Percentiles rank a stretch among this genome's conserved stretches.
Conservation (phyloP, 1,140 invertebrate genomes). For the Trachymyrmex septentrionalis region DNA sequence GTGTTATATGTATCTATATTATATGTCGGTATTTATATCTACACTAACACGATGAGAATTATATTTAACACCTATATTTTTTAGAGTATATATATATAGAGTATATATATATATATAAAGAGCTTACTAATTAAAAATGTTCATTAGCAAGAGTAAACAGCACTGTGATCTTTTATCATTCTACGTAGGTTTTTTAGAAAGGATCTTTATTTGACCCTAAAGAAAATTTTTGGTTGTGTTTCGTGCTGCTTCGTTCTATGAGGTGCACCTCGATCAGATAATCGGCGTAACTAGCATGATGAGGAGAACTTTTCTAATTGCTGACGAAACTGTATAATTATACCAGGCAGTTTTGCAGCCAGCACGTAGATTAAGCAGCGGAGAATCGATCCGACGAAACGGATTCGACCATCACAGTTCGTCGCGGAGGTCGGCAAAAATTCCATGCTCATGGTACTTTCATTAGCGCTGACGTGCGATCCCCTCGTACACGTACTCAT, state of each 20-base stretch:
- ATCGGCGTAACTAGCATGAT: constrained; percentile 29
- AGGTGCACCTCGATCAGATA: constrained; percentile 39
- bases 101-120: no score
- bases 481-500: neutral
- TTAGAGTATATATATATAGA: no score
- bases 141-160: neutral
- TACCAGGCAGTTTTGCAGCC: constrained; percentile 7
- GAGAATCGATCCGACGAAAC: constrained; percentile 32
- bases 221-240: constrained; percentile 11
- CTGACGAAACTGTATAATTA: constrained; percentile 56
- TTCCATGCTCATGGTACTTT: constrained; percentile 22
- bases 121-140: no score
- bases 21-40: no score
- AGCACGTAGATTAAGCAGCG: neutral
- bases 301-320: constrained; percentile 47
- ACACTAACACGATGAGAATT: no score
- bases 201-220: neutral
- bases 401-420: neutral
- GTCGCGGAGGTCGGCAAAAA: constrained; percentile 40
- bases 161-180: neutral
- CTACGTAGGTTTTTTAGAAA: neutral
- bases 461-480: constrained; percentile 35
- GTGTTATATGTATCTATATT: no score
- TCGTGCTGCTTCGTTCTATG: constrained; percentile 30
- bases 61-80: no score